Percentiles rank a stretch among this genome's conserved stretches.
These are phyloP conservation scores for Macropodus opercularis DNA, from an alignment of 2,797 vertebrate genomes.

Conservation along the genomic window DNA sequence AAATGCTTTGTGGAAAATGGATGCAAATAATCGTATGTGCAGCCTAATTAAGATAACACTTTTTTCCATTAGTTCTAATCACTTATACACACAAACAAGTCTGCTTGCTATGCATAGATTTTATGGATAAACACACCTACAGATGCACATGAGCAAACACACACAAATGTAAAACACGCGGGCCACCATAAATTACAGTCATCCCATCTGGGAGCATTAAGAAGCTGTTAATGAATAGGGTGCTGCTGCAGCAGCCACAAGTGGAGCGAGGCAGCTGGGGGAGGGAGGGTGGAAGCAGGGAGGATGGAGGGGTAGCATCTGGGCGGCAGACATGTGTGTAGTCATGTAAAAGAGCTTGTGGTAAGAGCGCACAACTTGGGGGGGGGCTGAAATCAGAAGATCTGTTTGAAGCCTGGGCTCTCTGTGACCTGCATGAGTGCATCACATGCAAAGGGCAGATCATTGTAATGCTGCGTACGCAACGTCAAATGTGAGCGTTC, in stretches of 20 bases:
- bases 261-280: slow-evolving; percentile 69
- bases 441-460: slow-evolving; percentile 35
- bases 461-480: slow-evolving; percentile 19
- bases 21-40: slow-evolving; percentile 56
- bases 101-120: slow-evolving; percentile 60
- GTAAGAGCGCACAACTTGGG: slow-evolving; percentile 59
- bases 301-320: slow-evolving; percentile 70
- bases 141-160: slow-evolving; percentile 26
- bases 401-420: slow-evolving; percentile 56
- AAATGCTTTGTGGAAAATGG: slow-evolving; percentile 54
- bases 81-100: slow-evolving; percentile 63
- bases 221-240: slow-evolving; percentile 83
- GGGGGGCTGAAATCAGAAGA: slow-evolving; percentile 56
- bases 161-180: too few species aligned
- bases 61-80: slow-evolving; percentile 55
- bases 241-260: slow-evolving; percentile 73
- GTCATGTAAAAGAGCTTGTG: slow-evolving; percentile 73
- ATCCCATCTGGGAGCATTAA: slow-evolving; percentile 82
- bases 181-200: slow-evolving; percentile 74
- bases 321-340: slow-evolving; percentile 77
- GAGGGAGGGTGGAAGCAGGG: slow-evolving; percentile 40
- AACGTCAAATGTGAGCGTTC: slow-evolving; percentile 40
- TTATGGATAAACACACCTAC: slow-evolving; percentile 51
- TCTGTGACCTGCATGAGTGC: slow-evolving; percentile 31
- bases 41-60: slow-evolving; percentile 61